Base-by-base conservation (phyloP, 2,888 invertebrate species). In the Eristalis pertinax region DNA sequence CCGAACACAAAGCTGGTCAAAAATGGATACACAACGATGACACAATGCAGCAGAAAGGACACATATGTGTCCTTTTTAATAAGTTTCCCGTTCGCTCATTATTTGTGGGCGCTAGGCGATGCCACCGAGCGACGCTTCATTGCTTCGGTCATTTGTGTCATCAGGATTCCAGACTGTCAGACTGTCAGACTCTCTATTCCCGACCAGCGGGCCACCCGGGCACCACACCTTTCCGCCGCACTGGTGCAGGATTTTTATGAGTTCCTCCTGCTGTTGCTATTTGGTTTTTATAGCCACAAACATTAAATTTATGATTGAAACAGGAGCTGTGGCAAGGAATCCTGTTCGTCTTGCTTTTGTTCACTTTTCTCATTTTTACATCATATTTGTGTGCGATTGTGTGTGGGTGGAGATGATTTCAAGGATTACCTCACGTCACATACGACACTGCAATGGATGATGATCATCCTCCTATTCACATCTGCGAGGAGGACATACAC, bases 281-380 rank as follows among this genome's bases (percentile, higher is more conserved):
- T 60, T 26, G 62, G 83, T 19, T 84, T 87, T 87, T 84, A 87
- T 80, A 29, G 76, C 64, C 75, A 15, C 72, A 73, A 73, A 56
- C 73, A 73, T 87, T 80, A 87, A 87, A 87, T 87, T 87, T 87
- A 87, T 79, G 87, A 84, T 76, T 79, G 75, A 43, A 50, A 74
- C 78, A 74, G 70, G 56, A 69, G 50, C 19, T 8, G 19, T n/a
- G 26, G 35, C 41, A 35, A n/a, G 26, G 58, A 15, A 13, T 19
- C 13, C 11, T 63, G 35, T 19, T 41, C 26, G 29, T 75, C 70
- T 65, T 73, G 2, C 50, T 38, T 58, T 67, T 67, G 29, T 67
- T 68, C 62, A 35, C 63, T 43, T n/a, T n/a, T 79, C 60, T 65
- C 64, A 29, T 80, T 68, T 74, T 73, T 68, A 68, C 43, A 67